These are phyloP conservation scores for Campoletis sonorensis DNA, from an alignment of 1,140 invertebrate genomes.

Conservation along the genomic window DNA sequence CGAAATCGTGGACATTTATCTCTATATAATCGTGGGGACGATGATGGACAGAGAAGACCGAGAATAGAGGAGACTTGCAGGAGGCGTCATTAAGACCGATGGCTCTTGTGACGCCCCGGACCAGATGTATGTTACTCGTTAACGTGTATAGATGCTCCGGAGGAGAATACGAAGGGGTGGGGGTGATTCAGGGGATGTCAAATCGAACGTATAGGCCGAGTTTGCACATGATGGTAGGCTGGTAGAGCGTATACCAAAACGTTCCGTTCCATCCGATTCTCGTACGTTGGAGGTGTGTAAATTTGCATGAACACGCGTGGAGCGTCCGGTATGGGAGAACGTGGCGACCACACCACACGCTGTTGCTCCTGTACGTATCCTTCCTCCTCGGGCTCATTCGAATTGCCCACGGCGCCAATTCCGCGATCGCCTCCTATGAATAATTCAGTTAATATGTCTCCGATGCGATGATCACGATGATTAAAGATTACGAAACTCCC, in stretches of 20 bases:
- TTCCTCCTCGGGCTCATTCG: neutral
- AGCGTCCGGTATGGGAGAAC: conserved; percentile 22
- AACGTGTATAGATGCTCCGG: neutral
- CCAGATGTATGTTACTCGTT: conserved; percentile 26
- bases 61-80: neutral
- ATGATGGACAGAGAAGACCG: neutral
- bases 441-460: conserved; percentile 40
- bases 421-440: conserved; percentile 19
- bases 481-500: conserved; percentile 33
- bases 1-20: neutral
- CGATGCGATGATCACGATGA: conserved; percentile 27
- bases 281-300: neutral
- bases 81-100: conserved; percentile 38
- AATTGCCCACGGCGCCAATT: conserved; percentile 27
- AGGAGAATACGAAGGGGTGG: neutral
- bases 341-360: neutral
- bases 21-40: neutral
- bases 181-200: neutral
- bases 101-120: conserved; percentile 17
- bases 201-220: conserved; percentile 26
- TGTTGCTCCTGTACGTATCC: conserved; percentile 1
- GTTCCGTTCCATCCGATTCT: conserved; percentile 11
- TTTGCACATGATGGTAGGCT: conserved; percentile 25
- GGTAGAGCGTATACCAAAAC: neutral
- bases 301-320: conserved; percentile 39